Evolutionary conservation across 2,113 vertebrate genomes (phyloP), one percentile per base, ranked within the genome.

Genomic region (Conger conger): DNA sequence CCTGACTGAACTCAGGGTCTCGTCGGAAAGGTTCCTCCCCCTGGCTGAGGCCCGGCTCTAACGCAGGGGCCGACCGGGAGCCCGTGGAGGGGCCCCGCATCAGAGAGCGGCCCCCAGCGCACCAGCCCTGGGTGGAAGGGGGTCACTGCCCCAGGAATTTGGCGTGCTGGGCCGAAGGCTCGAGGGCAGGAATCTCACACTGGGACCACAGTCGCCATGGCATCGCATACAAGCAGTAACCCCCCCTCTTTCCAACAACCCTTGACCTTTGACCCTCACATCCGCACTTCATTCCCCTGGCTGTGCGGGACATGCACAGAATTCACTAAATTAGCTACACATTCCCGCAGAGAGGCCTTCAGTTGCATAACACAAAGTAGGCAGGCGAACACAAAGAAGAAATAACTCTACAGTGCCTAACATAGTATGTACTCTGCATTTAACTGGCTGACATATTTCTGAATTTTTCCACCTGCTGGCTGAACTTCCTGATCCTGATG

Each of bases 61-160:
- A 33, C 16, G 11, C n/a, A 3, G 68, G 68, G 68, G n/a, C 30
- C 68, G 27, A 2, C 68, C 16, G n/a, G 30, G 27, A 73, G 6
- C n/a, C 68, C 27, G n/a, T n/a, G n/a, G 68, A 33, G 68, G n/a
- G 13, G 68, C 4, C 68, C 68, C 68, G 13, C 68, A 73, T 73
- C 6, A 73, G 68, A 73, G 68, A 73, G 68, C 27, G 23, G 60
- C 20, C 4, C 16, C 60, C 60, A 68, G 1, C 60, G 27, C 60
- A 18, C 60, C 4, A 23, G 60, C 68, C 11, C 68, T 30, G 27
- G 68, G 68, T 73, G 68, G 68, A 73, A 73, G 27, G 68, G 68
- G 68, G 68, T 73, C 68, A 73, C n/a, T 73, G 68, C 68, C 68
- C 68, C 68, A 73, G 68, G 68, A 73, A 73, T 73, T 73, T 33